Conservation (phyloP, 2,888 invertebrate genomes). For the Callyntrura guangdongensis region DNA sequence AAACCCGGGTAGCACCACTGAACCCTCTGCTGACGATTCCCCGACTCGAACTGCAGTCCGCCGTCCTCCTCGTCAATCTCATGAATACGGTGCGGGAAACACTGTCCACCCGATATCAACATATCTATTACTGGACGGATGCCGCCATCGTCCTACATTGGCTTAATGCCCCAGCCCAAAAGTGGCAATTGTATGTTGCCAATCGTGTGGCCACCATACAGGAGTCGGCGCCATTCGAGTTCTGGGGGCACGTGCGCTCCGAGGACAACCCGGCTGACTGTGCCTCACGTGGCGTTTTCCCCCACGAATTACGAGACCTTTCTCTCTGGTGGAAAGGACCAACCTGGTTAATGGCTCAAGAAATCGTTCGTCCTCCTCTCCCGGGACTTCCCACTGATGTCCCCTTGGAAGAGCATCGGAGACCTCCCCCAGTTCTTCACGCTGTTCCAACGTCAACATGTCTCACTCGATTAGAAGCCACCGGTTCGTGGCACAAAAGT, state of each 20-base stretch:
- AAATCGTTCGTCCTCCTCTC: neutral
- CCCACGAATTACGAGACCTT: conserved; percentile 57
- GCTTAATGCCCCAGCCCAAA: conserved; percentile 68
- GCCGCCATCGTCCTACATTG: conserved; percentile 81
- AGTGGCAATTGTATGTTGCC: conserved; percentile 82
- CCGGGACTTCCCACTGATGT: neutral
- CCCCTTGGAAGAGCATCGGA: neutral
- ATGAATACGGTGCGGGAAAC: conserved; percentile 35
- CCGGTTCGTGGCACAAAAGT: neutral
- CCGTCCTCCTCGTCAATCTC: conserved; percentile 65
- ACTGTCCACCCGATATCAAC: neutral
- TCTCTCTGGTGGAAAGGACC: conserved; percentile 84
- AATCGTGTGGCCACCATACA: conserved; percentile 84
- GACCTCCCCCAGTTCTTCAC: no score
- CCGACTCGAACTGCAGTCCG: conserved; percentile 81
- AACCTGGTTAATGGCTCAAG: conserved; percentile 69
- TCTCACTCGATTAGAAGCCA: neutral
- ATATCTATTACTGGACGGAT: conserved; percentile 79
- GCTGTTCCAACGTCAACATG: neutral
- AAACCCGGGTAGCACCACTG: conserved; percentile 82
- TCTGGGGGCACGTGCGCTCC: conserved; percentile 83
- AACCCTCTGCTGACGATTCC: conserved; percentile 81
- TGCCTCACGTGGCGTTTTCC: conserved; percentile 82
- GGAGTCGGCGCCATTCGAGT: conserved; percentile 36
- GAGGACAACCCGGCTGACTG: conserved; percentile 85